Evolutionary conservation across 2,113 vertebrate species (phyloP), one percentile per base, ranked within the genome.

Genomic region (Nicator chloris): DNA sequence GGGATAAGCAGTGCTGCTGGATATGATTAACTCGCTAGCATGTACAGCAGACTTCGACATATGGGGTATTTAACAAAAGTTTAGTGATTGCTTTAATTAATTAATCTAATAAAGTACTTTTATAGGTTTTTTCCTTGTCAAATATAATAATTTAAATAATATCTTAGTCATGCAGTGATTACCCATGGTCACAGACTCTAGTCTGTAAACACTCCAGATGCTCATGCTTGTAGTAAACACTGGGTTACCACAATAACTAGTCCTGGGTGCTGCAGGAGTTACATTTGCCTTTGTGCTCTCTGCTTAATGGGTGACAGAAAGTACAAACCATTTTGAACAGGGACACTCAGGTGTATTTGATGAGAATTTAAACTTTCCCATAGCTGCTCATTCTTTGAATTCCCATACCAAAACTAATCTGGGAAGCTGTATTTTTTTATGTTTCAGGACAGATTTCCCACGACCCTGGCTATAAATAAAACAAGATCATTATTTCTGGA

Each of bases 391-490:
- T 96, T 96, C 88, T 84, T 94, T 60, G 82, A 81, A 96, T 96
- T 96, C 94, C 78, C 51, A 90, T 88, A 86, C 95, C 69, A 86
- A 90, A 92, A 88, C 76, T 94, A 81, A 88, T 96, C 88, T 96
- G 92, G 82, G 92, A 94, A 96, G 54, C 82, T 78, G 79, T 82
- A 47, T 37, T 77, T 94, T 86, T 88, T 82, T 80, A 73, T 66
- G 53, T 75, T 71, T 88, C 51, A 73, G 73, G 82, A 88, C 51
- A 92, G 60, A 83, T 94, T 97, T 97, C 95, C 90, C 87, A 96
- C 17, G 93, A 94, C 92, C 94, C 79, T 27, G 56, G 83, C 95
- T 97, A 96, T 95, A 94, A 97, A 97, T 96, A 93, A 92, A 95
- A 64, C 72, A 49, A 66, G 90, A 93, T 95, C 94, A 93, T 93